Base-by-base conservation (phyloP, 2,888 invertebrate species). In the Drosophila kambysellisi region DNA sequence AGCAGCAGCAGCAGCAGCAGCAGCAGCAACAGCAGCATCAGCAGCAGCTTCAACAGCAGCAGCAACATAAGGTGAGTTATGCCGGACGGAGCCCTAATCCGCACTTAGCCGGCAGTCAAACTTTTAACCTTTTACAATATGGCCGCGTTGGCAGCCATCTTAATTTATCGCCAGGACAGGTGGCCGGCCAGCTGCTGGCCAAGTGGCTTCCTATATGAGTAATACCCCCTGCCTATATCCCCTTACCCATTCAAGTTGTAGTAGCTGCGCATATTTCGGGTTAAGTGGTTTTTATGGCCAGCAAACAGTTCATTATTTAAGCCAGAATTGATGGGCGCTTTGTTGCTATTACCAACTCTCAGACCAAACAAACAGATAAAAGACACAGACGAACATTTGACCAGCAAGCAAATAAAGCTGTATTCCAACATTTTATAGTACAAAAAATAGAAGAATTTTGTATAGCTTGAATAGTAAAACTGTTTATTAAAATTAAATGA, bases 51-150 rank as follows among this genome's bases (percentile, higher is more conserved):
- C 82, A 83, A 15, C 89, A 86, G 6, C 57, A 57, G 12, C 81
- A 79, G 3, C 79, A 85, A 81, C 92, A 90, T 77, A 92, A 92
- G 91, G 92, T 92, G 65, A 83, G 84, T 82, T 66, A 79, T 83
- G 72, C 66, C 67, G 41, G 64, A 57, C 60, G 69, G 60, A 86
- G 84, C 67, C 73, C 73, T 87, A 87, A 87, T 90, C 90, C 87
- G 76, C 86, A 81, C 75, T 86, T 81, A 85, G 85, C 75, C 76
- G 78, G 35, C 70, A 72, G 81, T 74, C 81, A 76, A 81, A 79
- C 84, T 88, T 82, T 89, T 88, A 89, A 89, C 89, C 85, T 89
- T 88, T 82, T 82, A 83, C 89, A 88, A 88, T 86, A 79, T 88
- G 81, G 86, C 68, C 64, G 65, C 59, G 61, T 50, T 73, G 74